Base-by-base conservation (phyloP, 2,888 invertebrate species). In the Drosophila atroscutellata region DNA sequence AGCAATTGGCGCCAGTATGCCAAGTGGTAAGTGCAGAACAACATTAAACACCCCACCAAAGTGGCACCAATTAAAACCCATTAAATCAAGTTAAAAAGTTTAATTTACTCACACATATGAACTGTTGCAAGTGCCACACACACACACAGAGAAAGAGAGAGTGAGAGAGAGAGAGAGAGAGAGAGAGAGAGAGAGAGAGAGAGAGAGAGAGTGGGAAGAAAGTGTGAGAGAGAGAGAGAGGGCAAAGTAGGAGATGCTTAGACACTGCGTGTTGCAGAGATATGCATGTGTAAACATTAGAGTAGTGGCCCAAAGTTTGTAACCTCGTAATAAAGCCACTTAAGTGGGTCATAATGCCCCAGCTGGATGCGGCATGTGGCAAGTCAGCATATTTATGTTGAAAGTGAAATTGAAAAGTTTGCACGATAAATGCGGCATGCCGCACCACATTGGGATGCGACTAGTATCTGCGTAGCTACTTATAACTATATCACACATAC, bases 291-390 rank as follows among this genome's bases (percentile, higher is more conserved):
- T 37, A 66, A 20, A 49, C 24, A 32, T 24, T 55, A 18, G 45
- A 45, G 45, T 54, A 56, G 60, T 60, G 61, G 64, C 55, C 65
- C 60, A 89, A 89, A 89, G 86, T 84, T 85, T 83, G 88, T 83
- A 90, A 90, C 86, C 89, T 89, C 88, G 77, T 86, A 83, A 89
- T 89, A 90, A 90, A 90, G 89, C 83, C 89, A 90, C 90, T 90
- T 90, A 90, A 90, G 90, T 90, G 90, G 90, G 89, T 90, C 89
- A 87, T 89, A 90, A 90, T 89, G 89, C 83, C 67, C 56, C 64
- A 64, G 75, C 73, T 55, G 52, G 58, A 55, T 36, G 57, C 32
- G 62, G 73, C 63, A 50, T 52, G 61, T 15, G 63, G 65, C 57
- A 73, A 58, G 67, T 68, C 74, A 72, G 72, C 72, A 89, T 84